phyloP scores from a whole-genome alignment of 1,140 invertebrate genomes.

The Stenopsyche tienmushanensis region DNA sequence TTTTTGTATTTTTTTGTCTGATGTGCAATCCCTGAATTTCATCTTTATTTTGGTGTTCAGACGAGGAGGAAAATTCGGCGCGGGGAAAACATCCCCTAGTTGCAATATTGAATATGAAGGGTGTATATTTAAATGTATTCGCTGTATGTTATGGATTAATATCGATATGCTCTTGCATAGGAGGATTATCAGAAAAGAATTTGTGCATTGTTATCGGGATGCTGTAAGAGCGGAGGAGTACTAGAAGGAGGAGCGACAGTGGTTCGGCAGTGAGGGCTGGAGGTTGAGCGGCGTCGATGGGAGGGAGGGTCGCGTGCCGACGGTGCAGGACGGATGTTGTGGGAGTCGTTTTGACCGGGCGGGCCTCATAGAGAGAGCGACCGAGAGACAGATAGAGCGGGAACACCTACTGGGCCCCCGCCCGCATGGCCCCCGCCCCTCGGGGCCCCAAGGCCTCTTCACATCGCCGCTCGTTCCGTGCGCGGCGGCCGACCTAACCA shows the following conservation, averaged over 20 bases:
- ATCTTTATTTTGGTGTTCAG: too few species aligned
- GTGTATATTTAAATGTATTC: too few species aligned
- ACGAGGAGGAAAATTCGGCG: too few species aligned
- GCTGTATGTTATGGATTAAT: too few species aligned
- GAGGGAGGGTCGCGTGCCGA: neutral
- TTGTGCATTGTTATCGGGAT: neutral
- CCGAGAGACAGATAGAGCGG: constrained; percentile 34
- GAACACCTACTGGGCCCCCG: constrained; percentile 8
- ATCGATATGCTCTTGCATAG: too few species aligned
- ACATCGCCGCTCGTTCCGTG: constrained; percentile 25
- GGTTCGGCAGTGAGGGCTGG: neutral
- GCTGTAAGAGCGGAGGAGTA: neutral
- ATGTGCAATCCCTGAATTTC: too few species aligned
- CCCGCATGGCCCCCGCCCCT: constrained; percentile 6
- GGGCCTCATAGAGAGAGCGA: constrained; percentile 24
- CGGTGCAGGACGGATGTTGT: neutral
- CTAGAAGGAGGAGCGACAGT: neutral
- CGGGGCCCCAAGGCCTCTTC: constrained; percentile 10
- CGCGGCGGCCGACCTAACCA: constrained; percentile 25
- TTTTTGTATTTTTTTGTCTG: too few species aligned
- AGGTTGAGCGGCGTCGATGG: too few species aligned
- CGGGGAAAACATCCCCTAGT: too few species aligned
- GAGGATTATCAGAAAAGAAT: too few species aligned
- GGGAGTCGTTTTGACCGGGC: constrained; percentile 3
- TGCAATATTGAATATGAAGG: too few species aligned